Conservation (phyloP, 2,113 vertebrate species). For the Elanoides forficatus region DNA sequence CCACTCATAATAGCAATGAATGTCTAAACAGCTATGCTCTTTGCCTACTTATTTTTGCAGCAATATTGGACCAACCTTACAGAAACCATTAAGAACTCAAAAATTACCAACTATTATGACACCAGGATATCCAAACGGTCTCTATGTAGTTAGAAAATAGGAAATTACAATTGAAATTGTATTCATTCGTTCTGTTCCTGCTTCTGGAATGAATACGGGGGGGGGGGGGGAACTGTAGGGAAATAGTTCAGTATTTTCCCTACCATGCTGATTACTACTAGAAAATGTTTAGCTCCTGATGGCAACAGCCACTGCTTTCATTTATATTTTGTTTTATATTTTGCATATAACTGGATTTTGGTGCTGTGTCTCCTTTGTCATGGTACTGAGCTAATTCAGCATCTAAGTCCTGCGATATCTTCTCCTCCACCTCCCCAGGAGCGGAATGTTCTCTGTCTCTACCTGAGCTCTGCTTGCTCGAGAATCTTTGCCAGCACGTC, state of each 20-base stretch:
- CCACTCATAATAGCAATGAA: neutral
- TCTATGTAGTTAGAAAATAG: neutral
- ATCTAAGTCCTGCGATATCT: neutral
- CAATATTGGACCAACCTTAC: neutral
- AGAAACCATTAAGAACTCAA: slow-evolving; percentile 21
- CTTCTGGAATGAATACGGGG: neutral
- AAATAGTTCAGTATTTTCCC: neutral
- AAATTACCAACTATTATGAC: slow-evolving; percentile 30
- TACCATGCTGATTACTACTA: neutral
- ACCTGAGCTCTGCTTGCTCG: neutral
- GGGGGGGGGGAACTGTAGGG: neutral
- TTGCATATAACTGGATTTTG: neutral
- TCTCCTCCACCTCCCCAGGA: neutral
- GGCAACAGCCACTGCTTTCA: neutral
- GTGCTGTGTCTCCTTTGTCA: neutral
- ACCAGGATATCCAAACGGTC: slow-evolving; percentile 7
- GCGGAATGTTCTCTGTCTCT: fast-evolving
- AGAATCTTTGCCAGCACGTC: neutral
- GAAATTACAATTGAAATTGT: slow-evolving; percentile 32
- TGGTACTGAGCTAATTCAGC: neutral
- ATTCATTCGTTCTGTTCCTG: neutral
- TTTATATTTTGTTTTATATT: neutral
- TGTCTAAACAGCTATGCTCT: slow-evolving; percentile 2
- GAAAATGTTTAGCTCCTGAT: neutral
- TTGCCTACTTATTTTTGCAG: slow-evolving; percentile 38